These are phyloP conservation scores for Laticauda colubrina DNA, from an alignment of 2,113 vertebrate species.

Conservation along the genomic window DNA sequence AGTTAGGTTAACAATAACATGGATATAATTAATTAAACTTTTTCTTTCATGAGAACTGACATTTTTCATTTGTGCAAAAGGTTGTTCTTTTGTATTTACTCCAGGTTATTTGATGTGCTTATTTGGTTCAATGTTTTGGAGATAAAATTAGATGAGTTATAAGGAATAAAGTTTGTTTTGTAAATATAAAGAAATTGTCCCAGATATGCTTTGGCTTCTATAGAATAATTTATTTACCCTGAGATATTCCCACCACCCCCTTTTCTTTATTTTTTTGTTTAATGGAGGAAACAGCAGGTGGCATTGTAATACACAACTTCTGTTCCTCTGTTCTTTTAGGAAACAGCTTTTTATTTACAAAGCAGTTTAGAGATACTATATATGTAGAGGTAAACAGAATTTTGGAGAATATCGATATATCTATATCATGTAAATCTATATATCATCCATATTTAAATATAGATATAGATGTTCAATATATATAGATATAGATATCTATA, in stretches of 20 bases:
- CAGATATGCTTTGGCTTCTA: background rate
- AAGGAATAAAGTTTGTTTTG: background rate
- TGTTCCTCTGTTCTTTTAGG: background rate
- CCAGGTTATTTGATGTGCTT: background rate
- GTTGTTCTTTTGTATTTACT: background rate
- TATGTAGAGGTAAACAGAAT: background rate
- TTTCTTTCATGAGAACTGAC: background rate
- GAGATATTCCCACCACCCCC: background rate
- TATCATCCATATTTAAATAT: background rate
- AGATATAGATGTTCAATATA: too few species aligned
- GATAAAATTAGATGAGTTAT: background rate
- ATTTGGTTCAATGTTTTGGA: background rate
- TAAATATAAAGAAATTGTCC: background rate
- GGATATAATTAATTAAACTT: background rate
- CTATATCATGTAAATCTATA: background rate
- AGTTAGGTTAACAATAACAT: background rate
- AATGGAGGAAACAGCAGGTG: conserved; percentile 16
- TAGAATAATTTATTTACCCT: background rate
- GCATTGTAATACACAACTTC: background rate
- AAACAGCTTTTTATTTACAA: background rate
- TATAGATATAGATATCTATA: too few species aligned
- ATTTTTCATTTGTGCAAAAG: background rate
- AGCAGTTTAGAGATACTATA: background rate
- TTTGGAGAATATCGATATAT: background rate
- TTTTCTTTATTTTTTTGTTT: background rate